These are phyloP conservation scores for Cephus cinctus DNA, from an alignment of 1,140 invertebrate genomes.

Conservation along the genomic window DNA sequence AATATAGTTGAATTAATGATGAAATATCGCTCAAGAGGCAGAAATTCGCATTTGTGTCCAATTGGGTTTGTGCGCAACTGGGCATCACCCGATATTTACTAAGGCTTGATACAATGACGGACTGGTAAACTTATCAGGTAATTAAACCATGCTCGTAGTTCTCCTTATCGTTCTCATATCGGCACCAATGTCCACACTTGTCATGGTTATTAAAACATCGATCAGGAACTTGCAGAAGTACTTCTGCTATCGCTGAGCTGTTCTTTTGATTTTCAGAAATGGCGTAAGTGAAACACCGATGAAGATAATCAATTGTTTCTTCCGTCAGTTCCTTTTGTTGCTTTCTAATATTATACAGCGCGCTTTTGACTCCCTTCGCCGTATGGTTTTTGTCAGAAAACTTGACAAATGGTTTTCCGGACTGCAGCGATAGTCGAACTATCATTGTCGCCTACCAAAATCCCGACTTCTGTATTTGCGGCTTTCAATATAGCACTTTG, in stretches of 20 bases:
- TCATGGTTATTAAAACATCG: constrained; percentile 8
- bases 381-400: constrained; percentile 9
- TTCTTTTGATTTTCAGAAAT: constrained; percentile 3
- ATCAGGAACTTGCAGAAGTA: background rate
- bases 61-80: too few relatives aligned
- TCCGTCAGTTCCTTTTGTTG: constrained; percentile 5
- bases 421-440: too few relatives aligned
- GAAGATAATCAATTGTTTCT: background rate
- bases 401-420: constrained; percentile 6
- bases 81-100: too few relatives aligned
- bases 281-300: constrained; percentile 7
- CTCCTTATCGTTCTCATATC: constrained; percentile 6
- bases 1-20: too few relatives aligned
- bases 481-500: too few relatives aligned
- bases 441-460: too few relatives aligned
- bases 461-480: too few relatives aligned
- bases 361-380: constrained; percentile 5
- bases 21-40: too few relatives aligned
- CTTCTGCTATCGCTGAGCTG: background rate
- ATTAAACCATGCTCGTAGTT: constrained; percentile 7
- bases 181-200: constrained; percentile 8
- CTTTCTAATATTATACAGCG: constrained; percentile 2
- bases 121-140: constrained; percentile 4
- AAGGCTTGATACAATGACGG: background rate
- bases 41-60: too few relatives aligned